Evolutionary conservation across 2,888 invertebrate species (phyloP), one percentile per base, ranked within the genome.

Genomic region (Allophyes oxyacanthae): DNA sequence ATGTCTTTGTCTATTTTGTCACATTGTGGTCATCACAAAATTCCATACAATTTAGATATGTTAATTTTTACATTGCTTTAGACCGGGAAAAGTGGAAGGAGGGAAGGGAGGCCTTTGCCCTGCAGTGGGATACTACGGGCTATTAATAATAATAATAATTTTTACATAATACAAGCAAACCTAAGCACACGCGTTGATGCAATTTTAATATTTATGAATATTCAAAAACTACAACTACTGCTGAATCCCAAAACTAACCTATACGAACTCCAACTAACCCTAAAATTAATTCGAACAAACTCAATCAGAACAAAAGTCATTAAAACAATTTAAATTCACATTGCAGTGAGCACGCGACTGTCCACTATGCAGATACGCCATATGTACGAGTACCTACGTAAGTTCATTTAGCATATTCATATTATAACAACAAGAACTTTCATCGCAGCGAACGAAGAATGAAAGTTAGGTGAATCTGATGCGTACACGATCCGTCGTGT

Each of bases 331-430:
- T 41, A 45, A 14, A 71, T 52, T 37, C 59, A 20, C 20, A 20
- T 20, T 20, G 42, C 36, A 52, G 11, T 58, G 26, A 65, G 51
- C 71, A 71, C 66, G 59, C 71, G 71, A 65, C 26, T 32, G 60
- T 66, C 66, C 42, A 52, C 11, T 50, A 61, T 57, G 62, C 61
- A 52, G 44, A 66, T 50, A 54, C 20, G 51, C 20, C 20, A 20
- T 20, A 20, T 4, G 4, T 20, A 28, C n/a, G n/a, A n/a, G n/a
- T n/a, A n/a, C 7, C 2, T 72, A 71, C 62, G 64, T 65, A 74
- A 67, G 71, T 76, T 67, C 76, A 80, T 83, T 87, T 83, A 85
- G 79, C 84, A 84, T 86, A 85, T 81, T 79, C 82, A 86, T 82
- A 83, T 73, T 67, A 77, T 78, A 80, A 78, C 64, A 74, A 75